These are phyloP conservation scores for Lithosia quadra DNA, from an alignment of 2,888 invertebrate genomes.

Conservation along the genomic window DNA sequence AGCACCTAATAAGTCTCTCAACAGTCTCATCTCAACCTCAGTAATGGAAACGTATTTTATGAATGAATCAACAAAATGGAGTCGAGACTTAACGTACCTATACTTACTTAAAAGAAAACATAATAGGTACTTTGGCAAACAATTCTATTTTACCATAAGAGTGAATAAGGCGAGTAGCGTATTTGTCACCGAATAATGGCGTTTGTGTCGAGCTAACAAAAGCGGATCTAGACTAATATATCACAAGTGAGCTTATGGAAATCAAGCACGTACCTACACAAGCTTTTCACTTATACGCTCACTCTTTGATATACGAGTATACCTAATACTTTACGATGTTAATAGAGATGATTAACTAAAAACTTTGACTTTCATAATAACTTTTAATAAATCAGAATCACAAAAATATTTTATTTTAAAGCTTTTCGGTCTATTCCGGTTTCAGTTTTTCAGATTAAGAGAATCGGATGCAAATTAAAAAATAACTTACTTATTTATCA, in stretches of 20 bases:
- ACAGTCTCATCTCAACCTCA: not conserved
- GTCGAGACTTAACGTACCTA: not conserved
- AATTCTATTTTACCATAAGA: not conserved
- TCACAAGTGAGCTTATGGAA: slow-evolving; percentile 64
- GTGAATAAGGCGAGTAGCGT: slow-evolving; percentile 41
- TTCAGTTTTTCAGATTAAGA: not conserved
- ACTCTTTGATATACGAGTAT: slow-evolving; percentile 33
- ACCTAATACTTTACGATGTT: slow-evolving; percentile 37
- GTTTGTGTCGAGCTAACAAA: slow-evolving; percentile 66
- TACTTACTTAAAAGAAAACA: not conserved
- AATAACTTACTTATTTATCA: no score
- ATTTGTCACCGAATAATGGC: slow-evolving; percentile 57
- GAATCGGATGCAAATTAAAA: not conserved
- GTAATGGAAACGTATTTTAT: not conserved
- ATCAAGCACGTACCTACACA: slow-evolving; percentile 59
- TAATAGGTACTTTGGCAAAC: not conserved
- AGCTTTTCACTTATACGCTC: slow-evolving; percentile 46
- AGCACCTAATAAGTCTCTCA: no score
- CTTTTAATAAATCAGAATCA: not conserved
- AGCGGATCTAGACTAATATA: slow-evolving; percentile 71
- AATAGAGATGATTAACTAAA: slow-evolving; percentile 29
- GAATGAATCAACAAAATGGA: not conserved
- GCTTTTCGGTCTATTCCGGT: not conserved
- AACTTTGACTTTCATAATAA: no score
- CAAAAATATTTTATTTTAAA: not conserved